A percentile compares a stretch with the other conserved stretches of the same genome.
Conservation (phyloP, 2,888 invertebrate species). For the Syrphus vitripennis region DNA sequence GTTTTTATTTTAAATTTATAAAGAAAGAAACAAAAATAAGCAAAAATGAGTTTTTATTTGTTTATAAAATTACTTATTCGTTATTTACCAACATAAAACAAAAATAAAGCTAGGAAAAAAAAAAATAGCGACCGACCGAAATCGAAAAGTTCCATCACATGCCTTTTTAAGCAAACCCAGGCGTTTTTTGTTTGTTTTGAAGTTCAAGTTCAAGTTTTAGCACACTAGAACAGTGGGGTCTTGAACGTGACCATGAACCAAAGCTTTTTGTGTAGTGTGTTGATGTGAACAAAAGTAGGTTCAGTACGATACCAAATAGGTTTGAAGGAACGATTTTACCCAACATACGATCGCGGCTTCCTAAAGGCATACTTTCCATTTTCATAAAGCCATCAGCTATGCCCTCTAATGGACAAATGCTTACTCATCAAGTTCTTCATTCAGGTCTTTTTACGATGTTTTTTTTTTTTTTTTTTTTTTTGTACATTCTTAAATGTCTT, state of each 20-base stretch:
- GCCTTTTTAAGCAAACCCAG: slow-evolving; percentile 8
- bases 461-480: too few species aligned
- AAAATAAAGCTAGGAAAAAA: slow-evolving; percentile 20
- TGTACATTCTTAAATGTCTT: slow-evolving; percentile 8
- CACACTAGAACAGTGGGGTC: slow-evolving; percentile 63
- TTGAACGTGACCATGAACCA: slow-evolving; percentile 59
- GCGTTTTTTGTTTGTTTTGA: slow-evolving; percentile 40
- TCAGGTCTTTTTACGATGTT: slow-evolving; percentile 11
- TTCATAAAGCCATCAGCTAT: slow-evolving; percentile 36
- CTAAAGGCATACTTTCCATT: slow-evolving; percentile 55
- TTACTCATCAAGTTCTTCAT: slow-evolving; percentile 48
- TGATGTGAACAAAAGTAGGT: slow-evolving; percentile 48
- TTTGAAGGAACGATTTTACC: background rate
- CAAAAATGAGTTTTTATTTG: slow-evolving; percentile 37
- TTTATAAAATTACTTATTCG: slow-evolving; percentile 61
- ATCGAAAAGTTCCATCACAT: slow-evolving; percentile 41
- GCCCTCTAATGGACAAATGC: slow-evolving; percentile 35
- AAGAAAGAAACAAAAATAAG: slow-evolving; percentile 16
- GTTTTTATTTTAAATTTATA: background rate
- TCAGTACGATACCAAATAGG: background rate
- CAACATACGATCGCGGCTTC: background rate
- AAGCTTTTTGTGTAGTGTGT: slow-evolving; percentile 28
- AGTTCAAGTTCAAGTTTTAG: slow-evolving; percentile 68
- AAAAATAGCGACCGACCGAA: too few species aligned
- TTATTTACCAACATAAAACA: slow-evolving; percentile 59